These are phyloP conservation scores for Epizoanthus scotinus DNA, from an alignment of 92 coral and sea anemone genomes.

Conservation along the genomic window DNA sequence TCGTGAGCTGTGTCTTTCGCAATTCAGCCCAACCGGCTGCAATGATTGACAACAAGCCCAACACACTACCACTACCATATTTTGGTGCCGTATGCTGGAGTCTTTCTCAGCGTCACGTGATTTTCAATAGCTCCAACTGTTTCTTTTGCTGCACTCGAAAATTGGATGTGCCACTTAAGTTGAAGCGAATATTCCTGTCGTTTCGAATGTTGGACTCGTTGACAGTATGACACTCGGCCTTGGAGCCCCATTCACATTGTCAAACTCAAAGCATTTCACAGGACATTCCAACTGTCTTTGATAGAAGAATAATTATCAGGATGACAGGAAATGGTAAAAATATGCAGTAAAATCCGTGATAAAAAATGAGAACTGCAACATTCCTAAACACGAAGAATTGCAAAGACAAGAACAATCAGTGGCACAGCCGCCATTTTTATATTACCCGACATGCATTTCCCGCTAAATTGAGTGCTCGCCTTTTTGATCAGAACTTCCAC, in stretches of 20 bases:
- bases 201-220: too few species aligned
- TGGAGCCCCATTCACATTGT: background rate
- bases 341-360: background rate
- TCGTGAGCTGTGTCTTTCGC: too few species aligned
- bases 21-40: too few species aligned
- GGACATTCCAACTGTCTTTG: background rate
- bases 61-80: constrained; percentile 34
- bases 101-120: constrained; percentile 1
- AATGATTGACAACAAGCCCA: too few species aligned
- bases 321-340: background rate
- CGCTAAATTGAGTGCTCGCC: too few species aligned
- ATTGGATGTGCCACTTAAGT: constrained; percentile 1
- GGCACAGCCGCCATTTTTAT: background rate
- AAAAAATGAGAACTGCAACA: background rate
- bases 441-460: constrained; percentile 2
- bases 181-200: background rate
- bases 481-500: too few species aligned
- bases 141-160: constrained; percentile 11
- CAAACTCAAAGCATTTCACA: background rate
- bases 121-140: constrained; percentile 9
- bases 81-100: constrained; percentile 9
- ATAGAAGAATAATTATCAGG: background rate
- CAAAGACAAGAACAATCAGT: too few species aligned
- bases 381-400: background rate
- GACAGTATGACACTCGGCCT: too few species aligned